Base-by-base conservation (phyloP, 2,888 invertebrate species). In the Standfussiana lucernea region DNA sequence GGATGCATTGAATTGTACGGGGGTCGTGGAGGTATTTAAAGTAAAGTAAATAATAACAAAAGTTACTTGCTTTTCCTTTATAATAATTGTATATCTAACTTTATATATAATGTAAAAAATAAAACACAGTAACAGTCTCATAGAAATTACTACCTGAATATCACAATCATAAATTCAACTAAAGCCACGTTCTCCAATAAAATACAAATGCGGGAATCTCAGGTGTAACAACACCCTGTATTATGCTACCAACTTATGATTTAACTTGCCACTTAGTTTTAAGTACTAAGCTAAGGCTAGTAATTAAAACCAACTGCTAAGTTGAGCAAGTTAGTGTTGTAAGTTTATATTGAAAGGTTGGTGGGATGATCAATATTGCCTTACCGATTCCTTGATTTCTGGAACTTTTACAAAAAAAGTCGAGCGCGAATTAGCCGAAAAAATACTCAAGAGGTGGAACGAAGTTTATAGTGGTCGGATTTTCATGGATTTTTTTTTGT, bases 181-280 rank as follows among this genome's bases (percentile, higher is more conserved):
- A 13, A 42, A 69, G 18, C 79, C 40, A 47, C 79, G 21, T n/a
- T 59, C 11, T 50, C 6, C 35, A 61, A 82, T 75, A 81, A 68
- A 75, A 65, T 47, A 64, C 42, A 37, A 59, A 42, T 32, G n/a
- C 10, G 28, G 13, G 5, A 50, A 35, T 40, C 47, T 28, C 70
- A 69, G 47, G 64, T 75, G 45, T 53, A 70, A 50, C 28, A 56
- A 76, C 35, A 62, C 1, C 10, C 18, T 15, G 47, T 50, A 65
- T 68, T 64, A 71, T 56, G 32, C 47, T 53, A 59, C 24, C 8
- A 71, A 72, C 42, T 68, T 68, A 71, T 77, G 56, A 77, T 82
- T 67, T 71, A 77, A 61, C 50, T 82, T 64, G 13, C 37, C 18
- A 71, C 28, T 68, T 82, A 42, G 40, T 71, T 67, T 50, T 15